Conservation (phyloP, 2,797 vertebrate genomes). For the Ctenopoma kingsleyae region DNA sequence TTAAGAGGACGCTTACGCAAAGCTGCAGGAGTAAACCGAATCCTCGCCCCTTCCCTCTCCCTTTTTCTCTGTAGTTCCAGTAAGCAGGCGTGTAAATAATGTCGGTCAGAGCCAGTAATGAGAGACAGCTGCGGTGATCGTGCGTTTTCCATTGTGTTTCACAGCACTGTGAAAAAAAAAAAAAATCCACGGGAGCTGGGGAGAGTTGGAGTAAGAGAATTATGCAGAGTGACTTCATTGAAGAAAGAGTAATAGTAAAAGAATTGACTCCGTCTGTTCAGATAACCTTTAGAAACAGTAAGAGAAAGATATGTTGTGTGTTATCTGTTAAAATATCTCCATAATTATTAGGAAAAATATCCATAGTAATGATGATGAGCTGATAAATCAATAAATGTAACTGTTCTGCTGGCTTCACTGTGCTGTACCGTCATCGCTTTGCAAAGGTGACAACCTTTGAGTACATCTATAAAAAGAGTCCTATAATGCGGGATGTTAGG, state of each 20-base stretch:
- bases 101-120: constrained; percentile 81
- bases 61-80: constrained; percentile 71
- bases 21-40: constrained; percentile 53
- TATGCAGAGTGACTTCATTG: constrained; percentile 68
- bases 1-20: constrained; percentile 57
- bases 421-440: not conserved
- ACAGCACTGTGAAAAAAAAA: constrained; percentile 48
- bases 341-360: no score
- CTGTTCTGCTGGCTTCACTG: no score
- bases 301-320: not conserved
- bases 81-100: constrained; percentile 83
- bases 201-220: constrained; percentile 55
- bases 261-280: constrained; percentile 28
- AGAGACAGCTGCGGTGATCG: constrained; percentile 83
- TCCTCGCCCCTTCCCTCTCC: constrained; percentile 29
- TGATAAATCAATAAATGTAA: no score
- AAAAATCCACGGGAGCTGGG: constrained; percentile 42
- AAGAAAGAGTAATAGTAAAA: constrained; percentile 56
- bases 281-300: constrained; percentile 18
- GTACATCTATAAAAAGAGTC: constrained; percentile 19
- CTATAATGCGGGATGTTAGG: constrained; percentile 44
- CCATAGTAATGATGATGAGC: no score
- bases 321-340: no score
- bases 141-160: constrained; percentile 85
- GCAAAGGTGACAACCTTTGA: constrained; percentile 19